Percentiles rank a stretch among this genome's conserved stretches.
These are phyloP conservation scores for Dendrolimus punctatus DNA, from an alignment of 1,140 invertebrate species.

Conservation along the genomic window DNA sequence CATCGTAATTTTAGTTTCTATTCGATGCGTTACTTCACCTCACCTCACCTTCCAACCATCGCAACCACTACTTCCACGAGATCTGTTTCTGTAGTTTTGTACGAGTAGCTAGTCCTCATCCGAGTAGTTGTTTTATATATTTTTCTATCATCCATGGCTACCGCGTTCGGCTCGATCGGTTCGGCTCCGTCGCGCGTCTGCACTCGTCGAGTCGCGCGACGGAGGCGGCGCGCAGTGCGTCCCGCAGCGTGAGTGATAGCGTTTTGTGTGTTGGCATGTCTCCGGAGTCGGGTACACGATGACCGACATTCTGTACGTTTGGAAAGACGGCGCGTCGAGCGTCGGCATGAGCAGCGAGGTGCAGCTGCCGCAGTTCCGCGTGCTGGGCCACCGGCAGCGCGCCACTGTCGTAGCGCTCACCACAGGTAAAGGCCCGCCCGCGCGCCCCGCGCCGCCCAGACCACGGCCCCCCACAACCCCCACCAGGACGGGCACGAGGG, in stretches of 20 bases:
- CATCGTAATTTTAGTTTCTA: too few relatives aligned
- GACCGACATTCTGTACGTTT: conserved; percentile 97
- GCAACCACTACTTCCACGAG: too few relatives aligned
- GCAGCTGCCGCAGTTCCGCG: conserved; percentile 95
- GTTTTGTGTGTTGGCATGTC: conserved; percentile 73
- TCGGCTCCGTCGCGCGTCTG: conserved; percentile 38
- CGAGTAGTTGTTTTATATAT: conserved; percentile 21
- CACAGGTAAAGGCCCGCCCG: conserved; percentile 83
- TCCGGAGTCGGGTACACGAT: conserved; percentile 95
- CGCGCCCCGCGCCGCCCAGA: conserved; percentile 13
- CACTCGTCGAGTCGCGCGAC: too few relatives aligned
- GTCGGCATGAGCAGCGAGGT: conserved; percentile 93
- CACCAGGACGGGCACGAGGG: conserved; percentile 75
- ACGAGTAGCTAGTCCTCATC: background rate
- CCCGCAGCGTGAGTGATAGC: conserved; percentile 71
- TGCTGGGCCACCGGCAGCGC: conserved; percentile 93
- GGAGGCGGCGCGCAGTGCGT: conserved; percentile 30
- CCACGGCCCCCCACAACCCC: conserved; percentile 58
- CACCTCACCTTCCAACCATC: too few relatives aligned
- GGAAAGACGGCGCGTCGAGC: conserved; percentile 90
- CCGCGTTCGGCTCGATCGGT: conserved; percentile 45
- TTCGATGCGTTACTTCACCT: too few relatives aligned
- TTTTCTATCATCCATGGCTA: conserved; percentile 58
- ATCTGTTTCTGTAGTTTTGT: too few relatives aligned
- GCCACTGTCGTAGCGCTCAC: conserved; percentile 92